Percentiles rank a stretch among this genome's conserved stretches.
phyloP scores from a whole-genome alignment of 1,140 invertebrate species.

The Ceratoteleas bidentatus region DNA sequence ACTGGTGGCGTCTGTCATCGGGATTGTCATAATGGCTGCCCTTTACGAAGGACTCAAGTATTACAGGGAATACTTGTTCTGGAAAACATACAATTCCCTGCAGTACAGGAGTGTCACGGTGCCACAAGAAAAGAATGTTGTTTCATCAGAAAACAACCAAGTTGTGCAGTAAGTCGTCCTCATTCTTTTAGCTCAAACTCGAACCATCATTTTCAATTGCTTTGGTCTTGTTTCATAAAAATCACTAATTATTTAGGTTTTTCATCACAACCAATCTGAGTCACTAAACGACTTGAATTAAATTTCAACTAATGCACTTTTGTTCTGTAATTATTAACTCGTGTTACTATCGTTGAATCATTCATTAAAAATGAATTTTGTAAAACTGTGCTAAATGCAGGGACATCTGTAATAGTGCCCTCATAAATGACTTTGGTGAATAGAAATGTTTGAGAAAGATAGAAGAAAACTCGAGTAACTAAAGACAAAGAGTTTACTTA shows the following conservation, averaged over 20 bases:
- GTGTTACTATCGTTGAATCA: no score
- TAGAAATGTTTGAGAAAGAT: slow-evolving; percentile 13
- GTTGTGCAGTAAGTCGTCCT: slow-evolving; percentile 87
- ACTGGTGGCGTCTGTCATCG: slow-evolving; percentile 91
- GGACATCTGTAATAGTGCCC: no score
- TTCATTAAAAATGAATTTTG: not conserved
- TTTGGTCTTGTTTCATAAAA: not conserved
- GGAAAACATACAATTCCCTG: slow-evolving; percentile 89
- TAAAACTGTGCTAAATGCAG: not conserved
- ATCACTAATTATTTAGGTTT: not conserved
- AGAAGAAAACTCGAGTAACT: not conserved
- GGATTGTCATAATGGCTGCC: slow-evolving; percentile 91
- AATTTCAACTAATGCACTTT: no score
- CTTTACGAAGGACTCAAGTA: slow-evolving; percentile 96
- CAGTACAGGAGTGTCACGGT: slow-evolving; percentile 87
- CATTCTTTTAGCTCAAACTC: not conserved
- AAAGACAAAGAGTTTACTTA: not conserved
- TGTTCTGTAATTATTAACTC: no score
- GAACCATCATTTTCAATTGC: not conserved
- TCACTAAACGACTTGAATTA: no score
- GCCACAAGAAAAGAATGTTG: slow-evolving; percentile 85
- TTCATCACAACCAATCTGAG: no score
- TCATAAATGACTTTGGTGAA: not conserved
- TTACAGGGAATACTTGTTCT: slow-evolving; percentile 91
- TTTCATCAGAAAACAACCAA: slow-evolving; percentile 84